Base-by-base conservation (phyloP, 1,140 invertebrate genomes). In the Scaptomyza hsui region DNA sequence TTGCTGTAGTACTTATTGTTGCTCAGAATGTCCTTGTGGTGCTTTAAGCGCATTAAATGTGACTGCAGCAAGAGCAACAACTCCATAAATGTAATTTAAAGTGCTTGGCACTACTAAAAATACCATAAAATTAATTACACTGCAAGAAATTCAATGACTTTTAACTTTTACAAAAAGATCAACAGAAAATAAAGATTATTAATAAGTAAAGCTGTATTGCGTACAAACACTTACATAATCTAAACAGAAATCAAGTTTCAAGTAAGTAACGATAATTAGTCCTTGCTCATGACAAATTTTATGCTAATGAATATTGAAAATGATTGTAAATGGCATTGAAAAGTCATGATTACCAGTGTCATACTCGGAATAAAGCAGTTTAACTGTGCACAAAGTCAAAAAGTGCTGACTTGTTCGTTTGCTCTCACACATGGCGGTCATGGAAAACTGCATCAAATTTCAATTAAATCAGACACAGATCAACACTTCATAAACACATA, bases 391-490 rank as follows among this genome's bases (percentile, higher is more conserved):
- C 39, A 41, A 51, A 10, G 21, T 12, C 24, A 19, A 62, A 61
- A 62, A 52, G 10, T 76, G 68, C 72, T 70, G 68, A 85, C 72
- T 85, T 65, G 45, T 68, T 57, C 32, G 47, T 68, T n/a, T n/a
- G n/a, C n/a, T n/a, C n/a, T 57, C 42, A 56, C 52, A 63, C 59
- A 21, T 53, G 39, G 10, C 65, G 41, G 61, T 32, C 75, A 68
- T 61, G 48, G 78, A 67, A 77, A 85, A 77, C 68, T 76, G 77
- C 68, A 85, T 77, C 68, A 86, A 77, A 77, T 77, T 68, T 73
- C 76, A 86, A 86, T 86, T 86, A 86, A 86, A 85, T 85, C 64
- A 63, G 67, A 80, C 72, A 85, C 71, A 79, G 72, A 76, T 80
- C 76, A 77, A 75, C 80, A 85, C 81, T 83, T 83, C 76, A 85